phyloP scores from a whole-genome alignment of 2,797 vertebrate genomes.

The Neopelma chrysocephalum region DNA sequence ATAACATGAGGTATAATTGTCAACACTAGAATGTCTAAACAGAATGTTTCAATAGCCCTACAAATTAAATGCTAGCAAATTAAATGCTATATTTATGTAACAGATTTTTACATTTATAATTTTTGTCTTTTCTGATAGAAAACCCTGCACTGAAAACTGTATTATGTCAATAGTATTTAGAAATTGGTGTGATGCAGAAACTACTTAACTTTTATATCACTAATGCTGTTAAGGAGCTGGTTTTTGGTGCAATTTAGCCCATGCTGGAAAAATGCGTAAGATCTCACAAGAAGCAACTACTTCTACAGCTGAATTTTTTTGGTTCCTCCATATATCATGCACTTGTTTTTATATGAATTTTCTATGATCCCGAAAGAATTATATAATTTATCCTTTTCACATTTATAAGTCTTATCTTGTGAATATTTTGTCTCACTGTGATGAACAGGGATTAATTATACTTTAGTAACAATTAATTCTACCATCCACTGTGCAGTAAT shows the following conservation, averaged over 20 bases:
- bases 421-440: not conserved
- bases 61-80: not conserved
- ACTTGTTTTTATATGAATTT: not conserved
- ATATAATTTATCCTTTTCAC: not conserved
- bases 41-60: not conserved
- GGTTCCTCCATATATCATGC: not conserved
- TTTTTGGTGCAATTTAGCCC: not conserved
- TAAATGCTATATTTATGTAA: not conserved
- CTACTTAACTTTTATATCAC: not conserved
- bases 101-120: not conserved
- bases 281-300: not conserved
- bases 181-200: not conserved
- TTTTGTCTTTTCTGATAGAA: not conserved
- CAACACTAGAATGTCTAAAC: not conserved
- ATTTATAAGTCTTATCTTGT: not conserved
- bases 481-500: not conserved
- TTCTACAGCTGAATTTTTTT: not conserved
- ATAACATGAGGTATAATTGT: not conserved
- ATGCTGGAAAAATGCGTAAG: not conserved
- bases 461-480: not conserved
- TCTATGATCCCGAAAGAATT: not conserved
- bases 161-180: not conserved
- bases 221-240: not conserved
- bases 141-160: not conserved
- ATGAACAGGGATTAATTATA: not conserved